Evolutionary conservation across 2,888 invertebrate species (phyloP), one percentile per base, ranked within the genome.

Genomic region (Apodemia duryi): DNA sequence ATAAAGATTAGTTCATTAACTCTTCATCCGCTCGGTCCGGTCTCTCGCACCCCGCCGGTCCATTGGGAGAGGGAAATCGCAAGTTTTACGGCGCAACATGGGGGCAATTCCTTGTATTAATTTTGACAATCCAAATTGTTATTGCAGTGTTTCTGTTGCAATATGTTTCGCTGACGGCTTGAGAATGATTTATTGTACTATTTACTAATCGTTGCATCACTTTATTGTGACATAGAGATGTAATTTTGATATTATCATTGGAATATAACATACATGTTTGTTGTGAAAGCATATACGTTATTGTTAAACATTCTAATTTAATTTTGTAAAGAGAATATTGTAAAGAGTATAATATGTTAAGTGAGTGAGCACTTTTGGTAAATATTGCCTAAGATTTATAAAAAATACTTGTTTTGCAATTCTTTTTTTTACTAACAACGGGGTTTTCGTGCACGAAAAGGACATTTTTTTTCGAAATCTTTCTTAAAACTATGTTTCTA

Each of bases 1-100:
- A 91, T 91, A 89, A 79, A 86, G 86, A 91, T 91, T 90, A 91
- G 87, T 90, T 89, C 87, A 91, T 91, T 91, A 91, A 90, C 91
- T 88, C 85, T 85, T 88, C 89, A 85, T 87, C 86, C 83, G 81
- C 72, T 71, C 77, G 70, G 69, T 66, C 68, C 70, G 69, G 61
- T 69, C 67, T 69, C 61, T 62, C 65, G 61, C 63, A 32, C 63
- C 52, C 67, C 63, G 63, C 51, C 57, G 60, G 63, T 46, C 68
- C 62, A 66, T 61, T 57, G 62, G 52, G 69, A 67, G 64, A 41
- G 67, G 65, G 68, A 68, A 71, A 71, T 68, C 65, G 67, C 66
- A 68, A 70, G 69, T 66, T 67, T 68, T 67, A 68, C 66, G 68
- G 52, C 65, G 70, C 67, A 67, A 43, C 64, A 65, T 65, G 69